phyloP scores from a whole-genome alignment of 2,797 vertebrate genomes.

The Emydoidea blandingii region DNA sequence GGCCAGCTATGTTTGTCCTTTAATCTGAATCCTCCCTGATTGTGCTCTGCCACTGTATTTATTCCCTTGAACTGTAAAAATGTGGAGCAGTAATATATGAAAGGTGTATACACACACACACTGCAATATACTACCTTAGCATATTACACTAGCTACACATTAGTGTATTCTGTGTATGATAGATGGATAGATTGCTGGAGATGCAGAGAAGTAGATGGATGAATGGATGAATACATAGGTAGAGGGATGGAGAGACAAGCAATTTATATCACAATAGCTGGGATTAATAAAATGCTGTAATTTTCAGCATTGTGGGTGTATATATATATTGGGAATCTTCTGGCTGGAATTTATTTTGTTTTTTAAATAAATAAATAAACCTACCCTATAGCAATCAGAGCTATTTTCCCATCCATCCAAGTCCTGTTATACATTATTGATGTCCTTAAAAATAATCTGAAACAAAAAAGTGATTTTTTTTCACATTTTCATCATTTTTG shows the following conservation, averaged over 20 bases:
- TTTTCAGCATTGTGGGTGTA: fast-evolving
- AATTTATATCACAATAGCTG: not conserved
- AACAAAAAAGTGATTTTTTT: not conserved
- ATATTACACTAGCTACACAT: not conserved
- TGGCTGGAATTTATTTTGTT: fast-evolving
- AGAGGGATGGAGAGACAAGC: not conserved
- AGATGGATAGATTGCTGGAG: not conserved
- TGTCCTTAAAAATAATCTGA: not conserved
- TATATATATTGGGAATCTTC: fast-evolving
- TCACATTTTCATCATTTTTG: not conserved
- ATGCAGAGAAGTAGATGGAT: fast-evolving
- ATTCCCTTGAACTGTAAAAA: conserved; percentile 41
- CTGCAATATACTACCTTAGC: not conserved
- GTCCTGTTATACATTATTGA: fast-evolving
- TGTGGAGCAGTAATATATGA: fast-evolving
- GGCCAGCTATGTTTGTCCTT: conserved; percentile 79
- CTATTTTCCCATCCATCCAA: not conserved
- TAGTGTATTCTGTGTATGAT: not conserved
- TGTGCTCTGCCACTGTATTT: conserved; percentile 49
- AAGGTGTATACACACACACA: fast-evolving
- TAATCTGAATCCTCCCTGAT: conserved; percentile 67
- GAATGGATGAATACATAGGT: not conserved
- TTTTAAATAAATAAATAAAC: not conserved
- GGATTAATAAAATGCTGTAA: fast-evolving
- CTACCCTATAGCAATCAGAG: not conserved